Conservation (phyloP, 2,113 vertebrate genomes). For the Hirundichthys speculiger region DNA sequence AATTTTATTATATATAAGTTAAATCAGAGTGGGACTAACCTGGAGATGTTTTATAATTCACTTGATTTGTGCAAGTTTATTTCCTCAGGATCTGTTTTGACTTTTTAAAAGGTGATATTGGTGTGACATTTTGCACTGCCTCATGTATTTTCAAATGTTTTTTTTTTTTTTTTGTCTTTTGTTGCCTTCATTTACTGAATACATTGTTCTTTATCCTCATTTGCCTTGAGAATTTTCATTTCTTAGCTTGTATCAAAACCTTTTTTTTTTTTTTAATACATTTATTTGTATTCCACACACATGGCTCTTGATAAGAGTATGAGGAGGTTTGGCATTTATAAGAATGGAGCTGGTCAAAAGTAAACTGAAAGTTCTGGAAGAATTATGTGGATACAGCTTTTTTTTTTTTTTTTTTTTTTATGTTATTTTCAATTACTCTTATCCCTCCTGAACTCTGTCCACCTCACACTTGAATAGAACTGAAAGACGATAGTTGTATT, state of each 20-base stretch:
- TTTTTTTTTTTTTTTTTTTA: too few species aligned
- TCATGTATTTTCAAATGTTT: constrained; percentile 61
- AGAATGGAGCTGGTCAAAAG: too few species aligned
- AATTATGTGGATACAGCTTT: too few species aligned
- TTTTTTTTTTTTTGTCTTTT: constrained; percentile 40
- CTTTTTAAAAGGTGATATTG: constrained; percentile 67
- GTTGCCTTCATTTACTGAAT: constrained; percentile 81
- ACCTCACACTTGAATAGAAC: background rate
- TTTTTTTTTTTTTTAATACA: background rate
- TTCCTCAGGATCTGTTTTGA: constrained; percentile 80
- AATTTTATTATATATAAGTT: constrained; percentile 73
- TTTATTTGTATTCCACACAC: background rate
- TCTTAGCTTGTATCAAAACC: background rate
- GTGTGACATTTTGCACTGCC: constrained; percentile 82
- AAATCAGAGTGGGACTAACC: constrained; percentile 67
- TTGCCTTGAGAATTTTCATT: constrained; percentile 42
- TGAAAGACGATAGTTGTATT: background rate
- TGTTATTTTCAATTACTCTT: too few species aligned
- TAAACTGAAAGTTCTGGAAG: too few species aligned
- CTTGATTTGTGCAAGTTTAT: constrained; percentile 62
- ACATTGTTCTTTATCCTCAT: constrained; percentile 76
- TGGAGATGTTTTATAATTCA: constrained; percentile 61
- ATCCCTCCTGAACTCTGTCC: background rate
- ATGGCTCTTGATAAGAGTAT: too few species aligned
- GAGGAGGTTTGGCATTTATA: too few species aligned